A percentile compares a stretch with the other conserved stretches of the same genome.
These are phyloP conservation scores for Sprattus sprattus DNA, from an alignment of 2,113 vertebrate genomes.

Conservation along the genomic window DNA sequence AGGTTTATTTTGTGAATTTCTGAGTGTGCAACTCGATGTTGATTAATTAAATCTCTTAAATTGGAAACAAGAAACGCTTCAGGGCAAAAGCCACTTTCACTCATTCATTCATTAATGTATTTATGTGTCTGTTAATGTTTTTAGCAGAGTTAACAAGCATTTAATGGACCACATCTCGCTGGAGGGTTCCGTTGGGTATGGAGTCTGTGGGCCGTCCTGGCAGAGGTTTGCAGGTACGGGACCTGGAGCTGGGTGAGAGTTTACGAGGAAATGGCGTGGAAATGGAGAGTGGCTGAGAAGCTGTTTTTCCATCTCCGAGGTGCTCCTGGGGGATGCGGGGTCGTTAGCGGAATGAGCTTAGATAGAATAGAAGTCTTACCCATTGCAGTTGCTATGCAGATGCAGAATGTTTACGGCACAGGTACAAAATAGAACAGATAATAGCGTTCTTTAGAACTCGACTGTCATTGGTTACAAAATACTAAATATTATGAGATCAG, in stretches of 20 bases:
- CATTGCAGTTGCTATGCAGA: neutral
- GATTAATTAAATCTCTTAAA: neutral
- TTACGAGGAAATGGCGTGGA: neutral
- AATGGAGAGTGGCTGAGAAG: neutral
- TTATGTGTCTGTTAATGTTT: neutral
- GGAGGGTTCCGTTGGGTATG: neutral
- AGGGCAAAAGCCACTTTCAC: neutral
- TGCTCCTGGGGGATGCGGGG: neutral
- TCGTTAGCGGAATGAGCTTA: neutral
- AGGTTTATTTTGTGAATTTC: too few species aligned
- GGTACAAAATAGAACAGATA: neutral
- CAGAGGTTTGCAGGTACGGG: neutral
- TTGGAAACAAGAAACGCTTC: neutral
- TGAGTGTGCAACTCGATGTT: too few species aligned
- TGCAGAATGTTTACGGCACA: neutral
- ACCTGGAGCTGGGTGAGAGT: neutral
- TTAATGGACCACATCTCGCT: neutral
- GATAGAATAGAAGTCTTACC: neutral
- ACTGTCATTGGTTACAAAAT: neutral
- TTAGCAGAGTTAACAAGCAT: neutral
- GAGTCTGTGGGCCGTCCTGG: neutral
- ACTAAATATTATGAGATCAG: neutral
- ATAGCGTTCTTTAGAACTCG: neutral
- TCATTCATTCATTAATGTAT: neutral
- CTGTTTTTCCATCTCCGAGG: neutral